A percentile compares a stretch with the other conserved stretches of the same genome.
Conservation (phyloP, 2,888 invertebrate species). For the Ctena decussata region DNA sequence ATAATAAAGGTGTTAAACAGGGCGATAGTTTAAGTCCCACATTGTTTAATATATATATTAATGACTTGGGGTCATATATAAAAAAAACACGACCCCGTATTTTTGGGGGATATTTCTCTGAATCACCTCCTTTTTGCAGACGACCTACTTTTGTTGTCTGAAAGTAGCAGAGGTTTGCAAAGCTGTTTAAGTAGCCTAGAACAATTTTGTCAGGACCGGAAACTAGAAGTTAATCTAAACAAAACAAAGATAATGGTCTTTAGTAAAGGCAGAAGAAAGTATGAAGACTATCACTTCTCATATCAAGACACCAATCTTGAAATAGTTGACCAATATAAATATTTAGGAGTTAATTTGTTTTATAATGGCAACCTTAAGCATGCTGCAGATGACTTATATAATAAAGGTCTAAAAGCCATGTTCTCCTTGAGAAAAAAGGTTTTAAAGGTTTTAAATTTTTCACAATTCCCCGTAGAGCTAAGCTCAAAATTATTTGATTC, state of each 20-base stretch:
- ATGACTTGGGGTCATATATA: constrained; percentile 28
- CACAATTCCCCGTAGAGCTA: neutral
- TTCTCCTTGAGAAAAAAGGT: neutral
- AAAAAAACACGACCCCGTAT: neutral
- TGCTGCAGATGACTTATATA: neutral
- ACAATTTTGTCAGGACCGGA: neutral
- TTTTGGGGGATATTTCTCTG: neutral
- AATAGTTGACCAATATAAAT: neutral
- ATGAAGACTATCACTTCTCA: neutral
- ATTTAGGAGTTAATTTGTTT: neutral
- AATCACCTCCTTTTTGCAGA: neutral
- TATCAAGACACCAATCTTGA: neutral
- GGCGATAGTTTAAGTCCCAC: constrained; percentile 21
- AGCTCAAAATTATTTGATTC: constrained; percentile 5
- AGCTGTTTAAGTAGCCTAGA: neutral
- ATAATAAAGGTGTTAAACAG: constrained; percentile 15
- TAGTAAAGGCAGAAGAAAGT: neutral
- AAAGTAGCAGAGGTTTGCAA: neutral
- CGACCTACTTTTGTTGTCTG: neutral
- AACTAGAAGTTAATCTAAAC: neutral
- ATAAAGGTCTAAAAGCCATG: neutral
- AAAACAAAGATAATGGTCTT: constrained; percentile 10
- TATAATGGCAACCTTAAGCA: constrained; percentile 6
- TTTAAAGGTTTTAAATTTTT: constrained; percentile 4
- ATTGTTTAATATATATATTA: constrained; percentile 23